Base-by-base conservation (phyloP, 2,888 invertebrate species). In the Drosophila eohydei region DNA sequence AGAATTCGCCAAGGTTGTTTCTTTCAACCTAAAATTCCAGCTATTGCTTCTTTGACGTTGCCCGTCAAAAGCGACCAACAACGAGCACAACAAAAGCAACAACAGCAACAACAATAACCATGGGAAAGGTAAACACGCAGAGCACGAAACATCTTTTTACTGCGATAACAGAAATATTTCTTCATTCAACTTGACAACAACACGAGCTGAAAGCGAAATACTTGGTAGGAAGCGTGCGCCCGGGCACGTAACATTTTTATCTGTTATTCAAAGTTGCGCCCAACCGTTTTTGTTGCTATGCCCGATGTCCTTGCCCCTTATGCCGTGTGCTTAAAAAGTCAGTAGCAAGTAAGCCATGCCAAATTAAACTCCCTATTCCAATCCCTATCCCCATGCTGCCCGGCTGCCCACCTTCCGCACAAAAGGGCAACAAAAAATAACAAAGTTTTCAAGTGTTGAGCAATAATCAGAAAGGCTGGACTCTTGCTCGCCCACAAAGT, bases 381-480 rank as follows among this genome's bases (percentile, higher is more conserved):
- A 8, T 50, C 6, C 50, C 32, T n/a, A 32, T 58, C 67, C 32
- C 55, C 56, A 28, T 16, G 16, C 32, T n/a, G 48, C 30, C n/a
- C 30, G 6, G 7, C 30, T 2, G 36, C 9, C 43, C 40, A 11
- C 44, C n/a, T 12, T 11, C 40, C 30, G 8, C 21, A 58, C 21
- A 58, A 59, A 50, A 54, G 56, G 43, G 9, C 41, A 55, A 43
- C 16, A 30, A n/a, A 36, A 43, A 56, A 34, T n/a, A 55, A 52
- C 44, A 88, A 85, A 84, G 67, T 89, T 87, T 87, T 84, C 88
- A 89, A 86, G 88, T 87, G 85, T 69, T 87, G 82, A 75, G 78
- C 88, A 88, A 84, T 84, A 85, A 85, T 88, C 88, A 88, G 71
- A 78, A 86, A 81, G 84, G 86, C 83, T 83, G 87, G 86, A 76